Conservation (phyloP, 2,888 invertebrate species). For the Diarsia rubi region DNA sequence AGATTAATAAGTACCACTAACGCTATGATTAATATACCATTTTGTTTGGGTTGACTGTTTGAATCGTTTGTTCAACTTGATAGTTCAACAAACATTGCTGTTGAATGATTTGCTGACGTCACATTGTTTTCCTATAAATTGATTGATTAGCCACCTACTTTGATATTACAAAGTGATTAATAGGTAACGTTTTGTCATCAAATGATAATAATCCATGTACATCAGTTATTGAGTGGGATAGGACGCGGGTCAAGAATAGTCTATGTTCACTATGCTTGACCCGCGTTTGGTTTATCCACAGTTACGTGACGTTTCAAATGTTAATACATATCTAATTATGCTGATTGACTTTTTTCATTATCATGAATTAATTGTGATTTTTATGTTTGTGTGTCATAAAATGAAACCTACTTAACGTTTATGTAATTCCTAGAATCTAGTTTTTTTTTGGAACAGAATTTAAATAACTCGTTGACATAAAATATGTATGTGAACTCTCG, state of each 20-base stretch:
- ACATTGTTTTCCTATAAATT: conserved; percentile 28
- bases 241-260: conserved; percentile 13
- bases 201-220: conserved; percentile 12
- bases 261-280: background rate
- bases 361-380: conserved; percentile 16
- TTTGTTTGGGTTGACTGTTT: conserved; percentile 40
- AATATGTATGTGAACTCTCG: background rate
- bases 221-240: conserved; percentile 14
- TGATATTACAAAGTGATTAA: background rate
- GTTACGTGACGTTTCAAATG: conserved; percentile 20
- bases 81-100: conserved; percentile 42
- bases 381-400: conserved; percentile 13
- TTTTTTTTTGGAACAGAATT: conserved; percentile 9
- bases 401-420: background rate
- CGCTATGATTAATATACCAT: conserved; percentile 40
- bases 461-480: background rate
- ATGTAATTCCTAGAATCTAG: conserved; percentile 5
- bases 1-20: conserved; percentile 21
- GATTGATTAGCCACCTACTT: conserved; percentile 10
- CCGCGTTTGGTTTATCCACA: background rate
- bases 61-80: conserved; percentile 37
- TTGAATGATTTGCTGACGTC: conserved; percentile 48
- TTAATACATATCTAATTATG: conserved; percentile 20
- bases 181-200: background rate
- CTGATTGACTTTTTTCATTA: conserved; percentile 23